Percentiles rank a stretch among this genome's conserved stretches.
Evolutionary conservation across 2,888 invertebrate genomes (phyloP).

Genomic region (Melinaea menophilus): DNA sequence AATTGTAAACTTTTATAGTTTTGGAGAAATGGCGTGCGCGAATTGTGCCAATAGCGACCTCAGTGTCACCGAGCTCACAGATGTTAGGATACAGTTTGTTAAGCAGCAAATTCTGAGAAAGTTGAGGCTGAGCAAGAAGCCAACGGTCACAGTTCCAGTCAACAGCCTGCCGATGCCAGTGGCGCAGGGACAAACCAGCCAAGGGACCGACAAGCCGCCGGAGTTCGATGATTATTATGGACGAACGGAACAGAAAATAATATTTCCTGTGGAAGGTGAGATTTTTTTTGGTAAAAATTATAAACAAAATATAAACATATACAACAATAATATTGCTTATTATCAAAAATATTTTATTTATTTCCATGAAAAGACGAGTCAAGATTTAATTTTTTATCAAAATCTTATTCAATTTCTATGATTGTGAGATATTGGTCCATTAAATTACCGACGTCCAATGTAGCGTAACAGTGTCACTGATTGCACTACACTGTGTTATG

Average conservation of each 20-base stretch:
- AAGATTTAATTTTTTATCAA: too few species aligned
- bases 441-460: too few species aligned
- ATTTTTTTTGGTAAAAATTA: conserved; percentile 10
- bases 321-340: background rate
- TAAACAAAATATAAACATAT: background rate
- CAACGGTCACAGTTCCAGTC: conserved; percentile 79
- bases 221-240: conserved; percentile 89
- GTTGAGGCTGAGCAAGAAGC: conserved; percentile 85
- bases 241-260: conserved; percentile 89
- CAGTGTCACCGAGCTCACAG: conserved; percentile 78
- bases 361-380: too few species aligned
- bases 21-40: conserved; percentile 58
- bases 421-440: too few species aligned
- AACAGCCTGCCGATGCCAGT: conserved; percentile 85
- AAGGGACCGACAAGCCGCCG: conserved; percentile 76
- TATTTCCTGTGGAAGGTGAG: conserved; percentile 88
- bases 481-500: too few species aligned
- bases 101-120: conserved; percentile 91
- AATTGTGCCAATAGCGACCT: conserved; percentile 69
- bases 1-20: conserved; percentile 52
- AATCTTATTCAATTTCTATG: too few species aligned
- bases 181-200: conserved; percentile 83
- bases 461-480: too few species aligned
- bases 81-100: conserved; percentile 86
- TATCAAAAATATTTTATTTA: background rate